Conservation (phyloP, 2,888 invertebrate genomes). For the Drosophila dives region DNA sequence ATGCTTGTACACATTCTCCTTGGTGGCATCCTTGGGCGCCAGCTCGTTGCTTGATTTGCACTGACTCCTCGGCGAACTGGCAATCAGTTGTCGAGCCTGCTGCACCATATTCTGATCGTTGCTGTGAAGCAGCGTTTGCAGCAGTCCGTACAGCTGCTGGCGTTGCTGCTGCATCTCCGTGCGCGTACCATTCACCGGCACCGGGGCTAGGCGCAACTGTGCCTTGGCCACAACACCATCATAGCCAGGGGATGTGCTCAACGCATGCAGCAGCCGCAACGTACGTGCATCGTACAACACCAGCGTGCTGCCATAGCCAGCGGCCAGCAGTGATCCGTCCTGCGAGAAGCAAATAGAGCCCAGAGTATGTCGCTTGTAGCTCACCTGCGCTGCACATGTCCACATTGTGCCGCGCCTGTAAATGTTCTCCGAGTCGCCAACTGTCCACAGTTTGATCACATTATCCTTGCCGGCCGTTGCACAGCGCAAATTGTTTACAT, state of each 20-base stretch:
- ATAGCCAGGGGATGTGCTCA: constrained; percentile 82
- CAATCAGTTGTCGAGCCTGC: constrained; percentile 58
- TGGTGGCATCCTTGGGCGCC: constrained; percentile 38
- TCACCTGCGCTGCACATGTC: constrained; percentile 88
- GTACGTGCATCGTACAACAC: constrained; percentile 89
- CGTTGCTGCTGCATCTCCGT: constrained; percentile 68
- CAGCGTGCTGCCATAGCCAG: constrained; percentile 88
- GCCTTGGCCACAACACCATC: constrained; percentile 82
- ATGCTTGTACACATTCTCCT: constrained; percentile 58
- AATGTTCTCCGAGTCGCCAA: constrained; percentile 86
- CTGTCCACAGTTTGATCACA: constrained; percentile 90
- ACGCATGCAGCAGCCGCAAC: constrained; percentile 87
- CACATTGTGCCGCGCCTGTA: constrained; percentile 87
- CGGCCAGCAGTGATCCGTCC: constrained; percentile 91
- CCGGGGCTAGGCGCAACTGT: constrained; percentile 69
- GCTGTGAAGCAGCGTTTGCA: constrained; percentile 75
- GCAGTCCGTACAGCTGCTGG: constrained; percentile 71
- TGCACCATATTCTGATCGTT: constrained; percentile 74
- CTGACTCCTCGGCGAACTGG: constrained; percentile 23
- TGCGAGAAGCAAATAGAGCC: constrained; percentile 88
- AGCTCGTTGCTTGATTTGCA: constrained; percentile 10
- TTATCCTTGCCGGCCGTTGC: constrained; percentile 89
- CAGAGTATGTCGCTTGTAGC: constrained; percentile 87
- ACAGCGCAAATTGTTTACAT: constrained; percentile 85
- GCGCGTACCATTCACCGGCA: constrained; percentile 66